Base-by-base conservation (phyloP, 2,113 vertebrate genomes). In the Columba janthina region DNA sequence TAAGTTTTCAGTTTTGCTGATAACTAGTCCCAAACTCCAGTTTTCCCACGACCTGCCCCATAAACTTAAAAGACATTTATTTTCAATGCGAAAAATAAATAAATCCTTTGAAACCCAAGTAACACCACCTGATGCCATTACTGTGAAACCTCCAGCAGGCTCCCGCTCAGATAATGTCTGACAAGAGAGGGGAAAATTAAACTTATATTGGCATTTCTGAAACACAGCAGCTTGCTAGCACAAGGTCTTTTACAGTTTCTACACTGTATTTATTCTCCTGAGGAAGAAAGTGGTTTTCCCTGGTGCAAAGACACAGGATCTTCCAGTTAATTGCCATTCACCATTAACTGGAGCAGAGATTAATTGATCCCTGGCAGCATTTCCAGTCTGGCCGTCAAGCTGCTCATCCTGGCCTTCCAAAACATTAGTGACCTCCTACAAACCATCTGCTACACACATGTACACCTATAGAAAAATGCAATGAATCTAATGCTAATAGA, bases 401-500 rank as follows among this genome's bases (percentile, higher is more conserved):
- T 78, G 84, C 91, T 85, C 53, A 25, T 34, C 57, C 61, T 28
- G 32, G 38, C 44, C 3, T 19, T 57, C 4, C 61, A 40, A 65
- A 80, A 91, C 29, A 18, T 34, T 34, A n/a, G 7, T 54, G 79
- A 88, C 56, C 79, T 70, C 75, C 46, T 11, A 54, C 51, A 71
- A 77, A 80, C 65, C 76, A 89, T 67, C 91, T 94, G 89, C 70
- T 60, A 7, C 3, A 38, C 85, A 46, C 17, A 61, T 31, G 67
- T 34, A 53, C 44, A 77, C 73, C 87, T 71, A 56, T 21, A 15
- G 36, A 72, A 61, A 16, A 64, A 51, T 26, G 57, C 46, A 15
- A 11, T 1, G 5, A 69, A 46, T 32, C 40, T 36, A 20, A 6
- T 0, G 0, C 44, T 75, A 53, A 22, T 1, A 90, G 8, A 48